phyloP scores from a whole-genome alignment of 2,113 vertebrate genomes.

The Mobula birostris region DNA sequence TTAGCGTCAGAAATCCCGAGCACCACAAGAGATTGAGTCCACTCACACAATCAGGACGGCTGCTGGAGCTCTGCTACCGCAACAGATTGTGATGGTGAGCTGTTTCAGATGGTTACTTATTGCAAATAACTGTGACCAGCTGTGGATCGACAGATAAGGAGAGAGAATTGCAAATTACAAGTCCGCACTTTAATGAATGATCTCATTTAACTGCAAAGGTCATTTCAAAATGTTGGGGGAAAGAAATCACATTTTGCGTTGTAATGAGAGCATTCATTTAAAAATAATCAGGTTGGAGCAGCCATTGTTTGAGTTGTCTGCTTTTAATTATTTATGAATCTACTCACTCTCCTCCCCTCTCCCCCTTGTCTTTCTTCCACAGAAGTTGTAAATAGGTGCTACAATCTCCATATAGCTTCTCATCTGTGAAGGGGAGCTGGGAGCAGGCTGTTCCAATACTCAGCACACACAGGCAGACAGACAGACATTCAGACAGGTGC shows the following conservation, averaged over 20 bases:
- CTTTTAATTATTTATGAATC: background rate
- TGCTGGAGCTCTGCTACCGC: background rate
- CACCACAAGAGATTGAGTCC: no score
- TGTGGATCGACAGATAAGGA: background rate
- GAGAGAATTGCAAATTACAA: background rate
- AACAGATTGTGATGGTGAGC: background rate
- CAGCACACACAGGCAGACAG: background rate
- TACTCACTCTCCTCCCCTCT: background rate
- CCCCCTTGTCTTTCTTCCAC: background rate
- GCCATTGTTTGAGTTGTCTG: background rate
- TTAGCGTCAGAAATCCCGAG: background rate
- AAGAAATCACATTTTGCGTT: background rate
- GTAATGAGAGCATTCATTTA: background rate
- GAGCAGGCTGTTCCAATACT: background rate
- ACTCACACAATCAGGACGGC: background rate
- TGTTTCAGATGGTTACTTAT: background rate
- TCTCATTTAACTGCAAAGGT: slow-evolving; percentile 8
- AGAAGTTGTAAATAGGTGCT: background rate
- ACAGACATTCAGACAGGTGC: no score
- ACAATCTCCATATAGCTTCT: background rate
- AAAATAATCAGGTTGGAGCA: background rate
- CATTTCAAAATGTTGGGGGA: background rate
- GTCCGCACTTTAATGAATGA: background rate
- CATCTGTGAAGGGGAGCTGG: background rate
- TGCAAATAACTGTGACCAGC: background rate